phyloP scores from a whole-genome alignment of 1,140 invertebrate species.

The Habropoda laboriosa region DNA sequence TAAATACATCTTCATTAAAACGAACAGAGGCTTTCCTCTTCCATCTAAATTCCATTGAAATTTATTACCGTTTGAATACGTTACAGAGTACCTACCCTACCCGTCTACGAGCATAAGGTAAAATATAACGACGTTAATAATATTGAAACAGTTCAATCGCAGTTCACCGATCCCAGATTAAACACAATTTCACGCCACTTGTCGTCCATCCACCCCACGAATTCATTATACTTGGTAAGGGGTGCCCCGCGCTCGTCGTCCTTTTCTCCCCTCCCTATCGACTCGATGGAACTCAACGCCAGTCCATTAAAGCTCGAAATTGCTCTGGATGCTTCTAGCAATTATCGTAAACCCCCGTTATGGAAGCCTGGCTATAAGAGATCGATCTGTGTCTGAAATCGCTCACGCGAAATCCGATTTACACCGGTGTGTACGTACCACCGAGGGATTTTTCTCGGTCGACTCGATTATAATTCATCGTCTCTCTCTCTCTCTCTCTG shows the following conservation, averaged over 20 bases:
- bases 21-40: too few relatives aligned
- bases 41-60: too few relatives aligned
- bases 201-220: too few relatives aligned
- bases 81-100: too few relatives aligned
- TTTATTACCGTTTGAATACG: too few relatives aligned
- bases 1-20: too few relatives aligned
- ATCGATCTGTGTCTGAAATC: conserved; percentile 52
- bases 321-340: conserved; percentile 64
- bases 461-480: conserved; percentile 61
- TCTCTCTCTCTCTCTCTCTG: too few relatives aligned
- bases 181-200: conserved; percentile 48
- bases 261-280: conserved; percentile 49
- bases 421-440: conserved; percentile 8
- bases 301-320: conserved; percentile 8
- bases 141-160: too few relatives aligned
- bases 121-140: too few relatives aligned
- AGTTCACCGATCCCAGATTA: too few relatives aligned
- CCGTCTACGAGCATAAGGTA: neutral
- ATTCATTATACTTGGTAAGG: too few relatives aligned
- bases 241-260: neutral
- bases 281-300: conserved; percentile 5
- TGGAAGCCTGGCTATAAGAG: conserved; percentile 34
- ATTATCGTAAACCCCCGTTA: conserved; percentile 68
- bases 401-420: conserved; percentile 40
- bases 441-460: conserved; percentile 55